A percentile compares a stretch with the other conserved stretches of the same genome.
phyloP scores from a whole-genome alignment of 2,113 vertebrate species.

The Pycnonotus jocosus region DNA sequence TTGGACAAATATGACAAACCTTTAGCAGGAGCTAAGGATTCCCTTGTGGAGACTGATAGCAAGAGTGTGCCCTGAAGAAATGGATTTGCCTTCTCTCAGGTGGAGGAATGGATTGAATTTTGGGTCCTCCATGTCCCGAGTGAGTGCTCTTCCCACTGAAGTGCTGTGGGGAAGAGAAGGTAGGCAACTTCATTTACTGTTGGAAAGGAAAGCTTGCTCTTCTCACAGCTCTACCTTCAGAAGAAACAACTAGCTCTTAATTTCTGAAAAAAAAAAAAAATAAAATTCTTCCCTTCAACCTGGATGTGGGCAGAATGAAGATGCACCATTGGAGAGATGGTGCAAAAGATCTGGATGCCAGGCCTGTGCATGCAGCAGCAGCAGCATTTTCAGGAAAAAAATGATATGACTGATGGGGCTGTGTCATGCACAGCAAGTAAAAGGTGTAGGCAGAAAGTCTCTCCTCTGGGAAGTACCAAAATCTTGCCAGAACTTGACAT shows the following conservation, averaged over 20 bases:
- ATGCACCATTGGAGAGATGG: background rate
- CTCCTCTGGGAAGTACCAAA: background rate
- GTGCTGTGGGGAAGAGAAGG: background rate
- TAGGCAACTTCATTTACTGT: background rate
- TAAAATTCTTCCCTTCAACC: background rate
- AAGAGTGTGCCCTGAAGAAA: background rate
- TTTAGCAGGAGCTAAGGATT: background rate
- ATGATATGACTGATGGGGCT: background rate
- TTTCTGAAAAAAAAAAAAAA: rapidly evolving
- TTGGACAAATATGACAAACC: background rate
- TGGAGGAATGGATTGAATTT: background rate
- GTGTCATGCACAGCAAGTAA: background rate
- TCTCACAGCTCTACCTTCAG: background rate
- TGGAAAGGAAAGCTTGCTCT: background rate
- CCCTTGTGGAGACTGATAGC: background rate
- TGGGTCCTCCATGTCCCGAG: background rate
- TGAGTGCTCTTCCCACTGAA: background rate
- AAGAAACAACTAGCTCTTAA: background rate
- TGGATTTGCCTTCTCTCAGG: background rate
- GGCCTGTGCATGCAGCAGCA: background rate
- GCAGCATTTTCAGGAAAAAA: background rate
- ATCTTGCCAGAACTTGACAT: background rate
- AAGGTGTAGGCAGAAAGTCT: background rate
- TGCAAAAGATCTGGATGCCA: background rate
- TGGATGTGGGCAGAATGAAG: background rate